Conservation (phyloP, 2,888 invertebrate species). For the Cremastobaeus sp. region DNA sequence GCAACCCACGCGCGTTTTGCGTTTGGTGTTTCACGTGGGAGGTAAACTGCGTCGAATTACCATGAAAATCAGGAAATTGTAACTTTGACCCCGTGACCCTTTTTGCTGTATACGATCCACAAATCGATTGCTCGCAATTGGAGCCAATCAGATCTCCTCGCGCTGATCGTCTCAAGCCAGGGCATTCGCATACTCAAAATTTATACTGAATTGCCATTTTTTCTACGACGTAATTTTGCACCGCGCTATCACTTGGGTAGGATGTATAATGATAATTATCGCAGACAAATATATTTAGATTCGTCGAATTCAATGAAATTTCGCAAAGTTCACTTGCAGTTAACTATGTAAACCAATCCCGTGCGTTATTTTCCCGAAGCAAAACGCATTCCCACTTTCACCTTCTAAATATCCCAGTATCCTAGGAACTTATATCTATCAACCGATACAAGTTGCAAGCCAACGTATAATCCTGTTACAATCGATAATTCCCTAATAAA, state of each 20-base stretch:
- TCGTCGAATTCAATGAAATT: no score
- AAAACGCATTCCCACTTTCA: slow-evolving; percentile 8
- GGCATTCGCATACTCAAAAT: no score
- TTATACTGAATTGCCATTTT: no score
- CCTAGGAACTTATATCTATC: background rate
- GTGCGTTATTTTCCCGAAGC: background rate
- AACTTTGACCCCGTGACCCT: slow-evolving; percentile 31
- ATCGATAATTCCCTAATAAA: slow-evolving; percentile 34
- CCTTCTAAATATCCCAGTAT: slow-evolving; percentile 17
- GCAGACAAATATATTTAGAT: no score
- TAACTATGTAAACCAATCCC: no score
- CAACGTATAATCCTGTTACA: slow-evolving; percentile 14
- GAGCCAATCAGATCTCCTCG: slow-evolving; percentile 7
- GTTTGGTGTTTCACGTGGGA: slow-evolving; percentile 68
- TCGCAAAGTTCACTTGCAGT: no score
- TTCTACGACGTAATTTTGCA: no score
- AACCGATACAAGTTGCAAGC: slow-evolving; percentile 2
- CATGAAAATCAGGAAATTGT: slow-evolving; percentile 74
- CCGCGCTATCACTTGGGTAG: no score
- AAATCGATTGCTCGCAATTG: slow-evolving; percentile 11
- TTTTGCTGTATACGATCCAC: slow-evolving; percentile 5
- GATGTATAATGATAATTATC: no score
- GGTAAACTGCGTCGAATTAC: slow-evolving; percentile 74
- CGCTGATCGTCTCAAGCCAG: no score
- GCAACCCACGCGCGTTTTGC: slow-evolving; percentile 70